Evolutionary conservation across 2,888 invertebrate genomes (phyloP), one percentile per base, ranked within the genome.

Genomic region (Stomorhina lunata): DNA sequence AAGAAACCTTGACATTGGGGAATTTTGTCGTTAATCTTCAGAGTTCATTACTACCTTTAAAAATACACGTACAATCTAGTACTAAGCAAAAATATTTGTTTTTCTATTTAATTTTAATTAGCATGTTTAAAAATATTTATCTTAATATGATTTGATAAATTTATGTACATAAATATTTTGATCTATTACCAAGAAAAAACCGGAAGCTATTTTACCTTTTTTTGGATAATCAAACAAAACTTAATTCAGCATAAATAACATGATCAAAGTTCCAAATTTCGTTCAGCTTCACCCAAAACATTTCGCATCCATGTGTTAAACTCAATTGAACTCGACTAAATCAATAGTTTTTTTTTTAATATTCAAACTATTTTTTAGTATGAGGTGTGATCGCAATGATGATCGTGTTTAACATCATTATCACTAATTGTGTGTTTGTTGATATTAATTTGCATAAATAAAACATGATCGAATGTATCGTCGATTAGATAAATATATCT

Each of bases 231-330:
- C 37, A 55, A 55, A 17, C 27, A 53, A n/a, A n/a, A n/a, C n/a
- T n/a, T n/a, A n/a, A n/a, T n/a, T n/a, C n/a, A n/a, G n/a, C n/a
- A n/a, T n/a, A n/a, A n/a, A n/a, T n/a, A n/a, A 10, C 32, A 17
- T 32, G 12, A 32, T 15, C 32, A 20, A 57, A 57, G 15, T 27
- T 25, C 2, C 2, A 32, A 40, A 15, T 43, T 43, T 43, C n/a
- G 4, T 27, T 15, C 6, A 10, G 61, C 9, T 53, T 68, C 29
- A 48, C 22, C 40, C 32, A 43, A 4, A 61, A 27, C 17, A 12
- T 12, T 50, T 73, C 50, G 40, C 72, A 73, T 40, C 37, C 6
- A 20, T 7, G 27, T 73, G 72, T 40, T 73, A 73, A 40, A 15
- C 20, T 27, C 1, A 50, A 68, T n/a, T 34, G 32, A 32, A 45